These are phyloP conservation scores for Heliopora coerulea DNA, from an alignment of 92 coral and sea anemone genomes.

Conservation along the genomic window DNA sequence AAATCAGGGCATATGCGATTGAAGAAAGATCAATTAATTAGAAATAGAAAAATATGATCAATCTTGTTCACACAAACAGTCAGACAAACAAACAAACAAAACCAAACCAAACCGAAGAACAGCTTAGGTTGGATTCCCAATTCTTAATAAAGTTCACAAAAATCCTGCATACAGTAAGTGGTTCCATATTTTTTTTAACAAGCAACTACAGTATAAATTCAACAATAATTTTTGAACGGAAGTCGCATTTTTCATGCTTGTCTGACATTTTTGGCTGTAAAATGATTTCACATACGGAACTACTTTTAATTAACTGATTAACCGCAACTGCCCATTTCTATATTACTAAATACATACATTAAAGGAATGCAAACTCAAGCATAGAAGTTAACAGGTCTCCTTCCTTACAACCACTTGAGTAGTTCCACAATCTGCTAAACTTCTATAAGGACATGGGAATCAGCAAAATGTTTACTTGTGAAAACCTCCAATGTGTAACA, in stretches of 20 bases:
- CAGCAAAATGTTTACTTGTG: conserved; percentile 27
- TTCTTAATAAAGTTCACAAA: too few species aligned
- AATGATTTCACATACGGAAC: background rate
- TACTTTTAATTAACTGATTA: conserved; percentile 1
- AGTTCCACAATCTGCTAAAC: conserved; percentile 45
- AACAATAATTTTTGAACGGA: too few species aligned
- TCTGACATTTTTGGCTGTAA: conserved; percentile 1
- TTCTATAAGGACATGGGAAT: conserved; percentile 44
- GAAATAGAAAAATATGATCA: background rate
- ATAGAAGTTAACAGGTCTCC: conserved; percentile 12
- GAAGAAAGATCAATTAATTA: too few species aligned
- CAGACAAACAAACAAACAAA: too few species aligned
- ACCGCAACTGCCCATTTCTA: conserved; percentile 16
- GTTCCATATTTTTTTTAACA: too few species aligned
- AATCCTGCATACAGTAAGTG: too few species aligned
- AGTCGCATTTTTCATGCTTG: too few species aligned
- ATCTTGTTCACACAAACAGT: too few species aligned
- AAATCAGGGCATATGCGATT: background rate
- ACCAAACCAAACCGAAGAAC: too few species aligned
- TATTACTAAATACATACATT: conserved; percentile 35
- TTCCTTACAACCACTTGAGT: conserved; percentile 42
- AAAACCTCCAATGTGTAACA: background rate
- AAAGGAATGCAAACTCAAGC: conserved; percentile 31
- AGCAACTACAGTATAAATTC: too few species aligned
- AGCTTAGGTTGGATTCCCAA: too few species aligned